Evolutionary conservation across 2,888 invertebrate genomes (phyloP).

Genomic region (Rotaria magnacalcarata): DNA sequence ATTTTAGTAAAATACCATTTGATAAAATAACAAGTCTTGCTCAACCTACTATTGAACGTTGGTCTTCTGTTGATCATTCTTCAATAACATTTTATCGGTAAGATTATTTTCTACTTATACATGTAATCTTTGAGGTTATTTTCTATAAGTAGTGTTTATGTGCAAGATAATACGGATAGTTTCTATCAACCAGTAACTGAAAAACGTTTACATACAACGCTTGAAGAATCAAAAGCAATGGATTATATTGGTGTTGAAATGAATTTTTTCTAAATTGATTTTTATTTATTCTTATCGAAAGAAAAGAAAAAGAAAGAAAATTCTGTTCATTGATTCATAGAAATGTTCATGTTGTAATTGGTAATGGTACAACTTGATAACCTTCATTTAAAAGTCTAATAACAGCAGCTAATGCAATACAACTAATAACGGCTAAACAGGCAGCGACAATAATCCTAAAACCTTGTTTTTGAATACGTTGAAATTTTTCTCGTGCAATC

Average conservation of each 20-base stretch:
- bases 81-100: background rate
- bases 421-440: background rate
- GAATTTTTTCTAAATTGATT: background rate
- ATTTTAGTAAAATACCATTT: background rate
- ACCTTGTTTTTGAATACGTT: constrained; percentile 32
- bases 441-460: background rate
- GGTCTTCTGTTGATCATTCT: background rate
- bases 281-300: background rate
- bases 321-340: background rate
- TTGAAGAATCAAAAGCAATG: constrained; percentile 11
- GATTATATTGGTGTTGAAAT: background rate
- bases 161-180: background rate
- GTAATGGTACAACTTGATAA: background rate
- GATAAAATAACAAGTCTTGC: background rate
- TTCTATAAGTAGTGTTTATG: background rate
- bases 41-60: background rate
- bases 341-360: background rate
- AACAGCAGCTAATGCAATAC: constrained; percentile 27
- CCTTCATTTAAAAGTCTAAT: background rate
- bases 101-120: background rate
- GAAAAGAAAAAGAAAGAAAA: background rate
- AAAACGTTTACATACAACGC: background rate
- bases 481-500: background rate
- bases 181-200: background rate
- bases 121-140: background rate